Evolutionary conservation across 2,797 vertebrate species (phyloP), one percentile per base, ranked within the genome.

Genomic region (Acanthurus lineatus): DNA sequence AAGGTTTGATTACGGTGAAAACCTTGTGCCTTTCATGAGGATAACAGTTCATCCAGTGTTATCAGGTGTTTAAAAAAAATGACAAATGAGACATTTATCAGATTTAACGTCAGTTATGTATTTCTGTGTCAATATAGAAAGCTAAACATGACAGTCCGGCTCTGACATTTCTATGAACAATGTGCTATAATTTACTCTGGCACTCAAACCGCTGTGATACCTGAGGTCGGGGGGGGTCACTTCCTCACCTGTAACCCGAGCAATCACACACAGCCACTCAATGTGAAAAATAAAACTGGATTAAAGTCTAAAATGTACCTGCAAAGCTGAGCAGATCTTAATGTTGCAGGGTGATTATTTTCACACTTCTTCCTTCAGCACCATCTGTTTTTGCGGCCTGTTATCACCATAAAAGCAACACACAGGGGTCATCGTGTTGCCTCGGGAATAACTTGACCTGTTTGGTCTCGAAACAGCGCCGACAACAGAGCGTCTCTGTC

Each of bases 401-500:
- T 64, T 57, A 11, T 73, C n/a, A 20, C 64, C 56, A 44, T 62
- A 42, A 63, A 80, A 83, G 71, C 75, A 87, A 70, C 69, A 82
- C 53, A 44, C 28, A n/a, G 53, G 44, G 76, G 84, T 85, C 79
- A 56, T 12, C 0, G 2, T 61, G 77, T 70, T 11, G 52, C 70
- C 75, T 80, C 57, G 51, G 85, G 76, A 90, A 84, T 66, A 72
- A 81, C 54, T 28, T 15, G 72, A 42, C 51, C 20, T 78, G 45
- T 88, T 86, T 89, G 68, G n/a, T n/a, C 73, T 75, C 7, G 52
- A 59, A 81, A 69, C 76, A 51, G 42, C 20, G 1, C 63, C 14
- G 90, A 84, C 87, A 85, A 91, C 88, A 87, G 86, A 83, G 89
- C 59, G 54, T 16, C 87, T 85, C 79, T 91, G 91, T 93, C 91